Percentiles rank a stretch among this genome's conserved stretches.
phyloP scores from a whole-genome alignment of 2,888 invertebrate genomes.

The Beris chalybata region DNA sequence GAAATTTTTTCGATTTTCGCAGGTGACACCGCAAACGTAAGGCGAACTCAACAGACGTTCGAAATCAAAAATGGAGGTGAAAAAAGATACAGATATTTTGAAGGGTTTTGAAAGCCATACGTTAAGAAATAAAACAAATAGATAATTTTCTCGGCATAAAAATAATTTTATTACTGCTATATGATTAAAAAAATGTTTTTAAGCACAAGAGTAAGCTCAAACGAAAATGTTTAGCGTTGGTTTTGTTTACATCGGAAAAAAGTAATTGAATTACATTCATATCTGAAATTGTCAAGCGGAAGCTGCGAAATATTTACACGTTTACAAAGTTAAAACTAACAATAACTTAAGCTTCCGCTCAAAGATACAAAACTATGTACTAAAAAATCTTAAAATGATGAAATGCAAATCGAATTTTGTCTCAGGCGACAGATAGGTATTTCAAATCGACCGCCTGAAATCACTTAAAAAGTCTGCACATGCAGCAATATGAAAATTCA shows the following conservation, averaged over 20 bases:
- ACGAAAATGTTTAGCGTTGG: conserved; percentile 5
- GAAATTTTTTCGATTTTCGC: no score
- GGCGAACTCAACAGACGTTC: no score
- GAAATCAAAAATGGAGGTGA: no score
- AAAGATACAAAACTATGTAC: neutral
- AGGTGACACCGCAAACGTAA: no score
- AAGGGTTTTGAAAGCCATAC: no score
- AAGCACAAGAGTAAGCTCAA: conserved; percentile 38
- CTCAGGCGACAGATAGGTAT: no score
- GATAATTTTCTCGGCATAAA: conserved; percentile 11
- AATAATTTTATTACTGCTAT: conserved; percentile 37
- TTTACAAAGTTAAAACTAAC: conserved; percentile 15
- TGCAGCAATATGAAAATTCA: no score
- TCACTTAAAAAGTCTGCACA: no score
- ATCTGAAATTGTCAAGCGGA: conserved; percentile 11
- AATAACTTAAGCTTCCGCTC: conserved; percentile 32
- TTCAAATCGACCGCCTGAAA: no score
- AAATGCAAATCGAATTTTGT: conserved; percentile 8
- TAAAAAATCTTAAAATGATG: conserved; percentile 16
- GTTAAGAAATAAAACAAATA: neutral
- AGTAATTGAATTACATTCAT: neutral
- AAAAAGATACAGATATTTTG: no score
- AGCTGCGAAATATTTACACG: conserved; percentile 31
- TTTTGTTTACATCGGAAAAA: conserved; percentile 6
- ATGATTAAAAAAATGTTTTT: conserved; percentile 38